Base-by-base conservation (phyloP, 2,797 vertebrate species). In the Menidia menidia region DNA sequence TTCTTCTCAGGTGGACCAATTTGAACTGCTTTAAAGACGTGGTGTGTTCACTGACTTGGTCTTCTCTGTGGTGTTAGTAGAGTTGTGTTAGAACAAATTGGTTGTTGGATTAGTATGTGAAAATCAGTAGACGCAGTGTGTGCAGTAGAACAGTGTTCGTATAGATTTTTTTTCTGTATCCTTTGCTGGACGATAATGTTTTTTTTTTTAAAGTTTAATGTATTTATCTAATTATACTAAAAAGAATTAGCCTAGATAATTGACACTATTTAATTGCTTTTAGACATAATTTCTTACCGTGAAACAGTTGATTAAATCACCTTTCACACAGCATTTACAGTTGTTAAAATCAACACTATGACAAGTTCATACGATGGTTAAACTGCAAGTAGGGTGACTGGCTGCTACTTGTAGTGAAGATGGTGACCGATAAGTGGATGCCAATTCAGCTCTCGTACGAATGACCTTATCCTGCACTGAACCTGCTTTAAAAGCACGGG, bases 11-110 rank as follows among this genome's bases (percentile, higher is more conserved):
- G 70, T 92, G 89, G 85, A 91, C 91, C 92, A 89, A 86, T 92
- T 90, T 93, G 90, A 91, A 82, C 93, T 93, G 93, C 92, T 95
- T 88, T 94, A 91, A 93, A 85, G 91, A 91, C 60, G 84, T 92
- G 92, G 90, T 94, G 92, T 94, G 94, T 94, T 87, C 53, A 68
- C 57, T 77, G 68, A 66, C 25, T 66, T 88, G 81, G 78, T 31
- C 6, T 14, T 83, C 67, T 87, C 73, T 78, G 41, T 78, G 57
- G 64, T 81, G 80, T 78, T 50, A 53, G 13, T 80, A 71, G 74
- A 73, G 56, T 58, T 67, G 58, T 82, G 48, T 69, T 89, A 86
- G 84, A 78, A 52, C 7, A 9, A 4, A 53, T 1, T 51, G 8
- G 59, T 54, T 47, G 16, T 11, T 13, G 15, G 19, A 51, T 31